A percentile compares a stretch with the other conserved stretches of the same genome.
Conservation (phyloP, 2,888 invertebrate species). For the Hydraecia micacea region DNA sequence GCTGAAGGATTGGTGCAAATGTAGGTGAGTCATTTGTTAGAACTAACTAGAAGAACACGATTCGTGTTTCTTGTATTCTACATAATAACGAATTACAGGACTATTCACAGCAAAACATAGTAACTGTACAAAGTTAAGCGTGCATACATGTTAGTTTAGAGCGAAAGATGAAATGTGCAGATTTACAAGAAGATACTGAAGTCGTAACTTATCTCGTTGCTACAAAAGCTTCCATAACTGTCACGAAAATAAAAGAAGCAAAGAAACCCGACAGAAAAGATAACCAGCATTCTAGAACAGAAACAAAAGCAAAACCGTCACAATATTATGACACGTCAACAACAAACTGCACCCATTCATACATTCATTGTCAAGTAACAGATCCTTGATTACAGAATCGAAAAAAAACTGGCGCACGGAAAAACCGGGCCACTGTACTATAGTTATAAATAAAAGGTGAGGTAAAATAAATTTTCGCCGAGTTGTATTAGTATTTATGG, state of each 20-base stretch:
- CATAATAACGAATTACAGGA: neutral
- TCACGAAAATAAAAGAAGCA: neutral
- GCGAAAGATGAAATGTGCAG: neutral
- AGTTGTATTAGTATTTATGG: conserved; percentile 89
- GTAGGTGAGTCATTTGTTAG: conserved; percentile 53
- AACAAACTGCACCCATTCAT: conserved; percentile 54
- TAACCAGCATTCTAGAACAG: conserved; percentile 25
- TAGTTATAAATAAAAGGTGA: conserved; percentile 88
- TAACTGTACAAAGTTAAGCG: neutral
- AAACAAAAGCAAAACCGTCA: conserved; percentile 44
- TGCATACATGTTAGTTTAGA: neutral
- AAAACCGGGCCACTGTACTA: conserved; percentile 79
- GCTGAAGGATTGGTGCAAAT: conserved; percentile 52
- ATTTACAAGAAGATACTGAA: neutral
- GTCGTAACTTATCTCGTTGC: neutral
- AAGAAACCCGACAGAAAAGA: conserved; percentile 8
- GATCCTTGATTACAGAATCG: conserved; percentile 49
- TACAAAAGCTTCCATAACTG: neutral
- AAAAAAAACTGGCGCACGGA: conserved; percentile 69
- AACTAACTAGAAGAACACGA: conserved; percentile 35
- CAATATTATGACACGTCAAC: conserved; percentile 52
- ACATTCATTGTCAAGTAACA: conserved; percentile 51
- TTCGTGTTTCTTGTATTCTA: conserved; percentile 11
- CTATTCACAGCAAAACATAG: neutral
- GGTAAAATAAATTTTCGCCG: conserved; percentile 87